These are phyloP conservation scores for Pycnonotus jocosus DNA, from an alignment of 2,113 vertebrate genomes.

Conservation along the genomic window DNA sequence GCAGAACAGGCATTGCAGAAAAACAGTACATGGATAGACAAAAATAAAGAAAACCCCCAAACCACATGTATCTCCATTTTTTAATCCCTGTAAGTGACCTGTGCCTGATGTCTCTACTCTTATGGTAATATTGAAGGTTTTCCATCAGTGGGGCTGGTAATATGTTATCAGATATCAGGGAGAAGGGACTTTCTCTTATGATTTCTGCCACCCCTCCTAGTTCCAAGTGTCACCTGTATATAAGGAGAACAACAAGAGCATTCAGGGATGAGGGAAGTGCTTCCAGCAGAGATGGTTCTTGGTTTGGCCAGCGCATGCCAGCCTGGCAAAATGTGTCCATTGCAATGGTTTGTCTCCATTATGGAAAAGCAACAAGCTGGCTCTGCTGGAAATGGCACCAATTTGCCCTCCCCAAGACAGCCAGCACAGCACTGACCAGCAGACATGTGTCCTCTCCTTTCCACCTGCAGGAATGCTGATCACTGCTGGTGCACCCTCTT, in stretches of 20 bases:
- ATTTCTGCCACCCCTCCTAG: accelerated
- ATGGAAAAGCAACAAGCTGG: accelerated
- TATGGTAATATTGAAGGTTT: background rate
- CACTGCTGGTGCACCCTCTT: background rate
- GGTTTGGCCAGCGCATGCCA: background rate
- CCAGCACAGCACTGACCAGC: background rate
- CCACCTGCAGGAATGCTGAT: background rate
- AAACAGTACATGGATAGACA: background rate
- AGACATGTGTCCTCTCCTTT: background rate
- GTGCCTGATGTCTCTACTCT: background rate
- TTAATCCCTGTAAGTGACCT: background rate
- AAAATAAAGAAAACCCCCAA: background rate
- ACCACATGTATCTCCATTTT: background rate
- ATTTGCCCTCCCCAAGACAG: background rate
- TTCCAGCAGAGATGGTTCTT: background rate
- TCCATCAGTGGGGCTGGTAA: background rate
- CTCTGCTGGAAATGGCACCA: background rate
- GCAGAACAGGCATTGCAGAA: background rate
- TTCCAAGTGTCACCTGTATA: too few relatives aligned
- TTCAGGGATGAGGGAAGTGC: background rate
- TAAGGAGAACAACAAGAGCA: background rate
- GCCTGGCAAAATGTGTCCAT: background rate
- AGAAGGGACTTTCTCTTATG: background rate
- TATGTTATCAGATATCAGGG: background rate
- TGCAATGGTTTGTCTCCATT: background rate